Conservation (phyloP, 2,888 invertebrate genomes). For the Pantelozetes paolii region DNA sequence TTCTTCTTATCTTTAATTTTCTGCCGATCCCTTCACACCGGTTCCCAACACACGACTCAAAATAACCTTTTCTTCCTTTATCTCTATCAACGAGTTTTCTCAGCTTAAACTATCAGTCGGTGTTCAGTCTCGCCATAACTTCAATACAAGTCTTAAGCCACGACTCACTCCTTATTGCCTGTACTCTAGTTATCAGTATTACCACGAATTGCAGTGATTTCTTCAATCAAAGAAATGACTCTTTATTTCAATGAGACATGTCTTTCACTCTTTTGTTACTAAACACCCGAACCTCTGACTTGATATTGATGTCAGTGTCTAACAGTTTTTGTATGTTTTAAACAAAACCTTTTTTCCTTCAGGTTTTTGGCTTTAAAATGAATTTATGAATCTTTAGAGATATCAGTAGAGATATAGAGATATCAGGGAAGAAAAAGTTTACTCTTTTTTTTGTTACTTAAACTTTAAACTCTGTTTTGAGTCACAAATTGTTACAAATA, state of each 20-base stretch:
- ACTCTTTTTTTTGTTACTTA: not conserved
- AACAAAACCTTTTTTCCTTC: not conserved
- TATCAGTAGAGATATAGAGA: conserved; percentile 19
- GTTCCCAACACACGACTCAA: not conserved
- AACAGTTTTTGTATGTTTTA: not conserved
- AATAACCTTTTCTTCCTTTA: conserved; percentile 34
- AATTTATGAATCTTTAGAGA: conserved; percentile 36
- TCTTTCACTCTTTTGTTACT: not conserved
- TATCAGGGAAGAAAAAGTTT: too few relatives aligned
- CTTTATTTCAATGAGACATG: conserved; percentile 18
- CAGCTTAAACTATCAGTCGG: conserved; percentile 2
- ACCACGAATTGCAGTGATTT: conserved; percentile 24
- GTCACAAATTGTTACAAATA: conserved; percentile 1
- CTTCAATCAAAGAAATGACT: not conserved
- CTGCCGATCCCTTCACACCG: conserved; percentile 18
- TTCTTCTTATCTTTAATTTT: conserved; percentile 35
- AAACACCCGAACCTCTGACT: not conserved
- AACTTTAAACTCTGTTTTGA: conserved; percentile 11
- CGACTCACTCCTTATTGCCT: conserved; percentile 2
- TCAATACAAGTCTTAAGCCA: not conserved
- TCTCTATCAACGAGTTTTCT: conserved; percentile 8
- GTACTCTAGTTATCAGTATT: conserved; percentile 10
- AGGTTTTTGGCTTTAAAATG: not conserved
- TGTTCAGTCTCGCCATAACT: conserved; percentile 6
- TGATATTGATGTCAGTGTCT: not conserved